Evolutionary conservation across 2,888 invertebrate species (phyloP).

Genomic region (Chaetogeoica ovagalla): DNA sequence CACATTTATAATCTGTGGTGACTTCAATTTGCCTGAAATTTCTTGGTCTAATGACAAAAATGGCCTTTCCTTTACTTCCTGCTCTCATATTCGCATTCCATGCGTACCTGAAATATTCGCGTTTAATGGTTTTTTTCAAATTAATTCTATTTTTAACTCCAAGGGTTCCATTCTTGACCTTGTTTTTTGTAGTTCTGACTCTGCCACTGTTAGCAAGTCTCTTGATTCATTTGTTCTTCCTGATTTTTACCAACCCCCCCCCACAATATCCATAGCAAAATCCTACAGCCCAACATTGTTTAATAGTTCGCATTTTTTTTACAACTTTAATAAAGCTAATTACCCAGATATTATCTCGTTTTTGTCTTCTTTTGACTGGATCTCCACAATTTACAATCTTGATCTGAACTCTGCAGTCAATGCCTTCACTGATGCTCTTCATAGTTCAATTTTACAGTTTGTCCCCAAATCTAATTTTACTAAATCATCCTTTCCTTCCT

Average conservation of each 20-base stretch:
- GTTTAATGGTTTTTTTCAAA: background rate
- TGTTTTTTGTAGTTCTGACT: background rate
- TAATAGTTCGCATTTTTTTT: background rate
- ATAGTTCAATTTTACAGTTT: background rate
- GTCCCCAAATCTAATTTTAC: background rate
- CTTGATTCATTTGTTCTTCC: conserved; percentile 13
- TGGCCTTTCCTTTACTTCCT: background rate
- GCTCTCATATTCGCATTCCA: background rate
- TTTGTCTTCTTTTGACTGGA: background rate
- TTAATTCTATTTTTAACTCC: background rate
- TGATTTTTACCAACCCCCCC: conserved; percentile 4
- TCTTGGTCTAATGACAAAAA: background rate
- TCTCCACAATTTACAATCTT: background rate
- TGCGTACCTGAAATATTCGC: background rate
- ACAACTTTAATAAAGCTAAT: background rate
- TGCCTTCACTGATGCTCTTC: conserved; percentile 9
- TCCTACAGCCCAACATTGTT: background rate
- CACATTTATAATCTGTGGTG: background rate
- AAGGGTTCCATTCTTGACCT: background rate
- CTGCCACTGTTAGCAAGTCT: background rate
- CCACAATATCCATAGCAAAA: background rate
- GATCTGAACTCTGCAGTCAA: background rate
- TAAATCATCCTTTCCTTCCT: background rate
- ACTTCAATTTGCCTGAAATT: no score
- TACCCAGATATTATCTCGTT: background rate